A percentile compares a stretch with the other conserved stretches of the same genome.
Conservation (phyloP, 1,140 invertebrate genomes). For the Gryon sp. region DNA sequence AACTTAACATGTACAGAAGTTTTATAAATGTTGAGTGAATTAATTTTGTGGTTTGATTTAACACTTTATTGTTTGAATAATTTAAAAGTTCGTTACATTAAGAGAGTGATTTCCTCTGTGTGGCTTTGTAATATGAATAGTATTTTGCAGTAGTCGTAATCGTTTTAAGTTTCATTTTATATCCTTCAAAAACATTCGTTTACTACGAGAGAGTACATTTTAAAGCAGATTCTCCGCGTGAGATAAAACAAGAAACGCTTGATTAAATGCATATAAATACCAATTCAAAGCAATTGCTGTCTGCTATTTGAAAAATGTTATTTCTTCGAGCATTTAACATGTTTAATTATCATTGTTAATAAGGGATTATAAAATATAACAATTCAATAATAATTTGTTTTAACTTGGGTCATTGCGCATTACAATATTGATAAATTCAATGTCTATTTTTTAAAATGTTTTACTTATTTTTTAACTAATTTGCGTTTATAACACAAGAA, state of each 20-base stretch:
- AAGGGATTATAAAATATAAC: too few relatives aligned
- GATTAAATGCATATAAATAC: conserved; percentile 47
- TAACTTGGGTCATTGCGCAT: too few relatives aligned
- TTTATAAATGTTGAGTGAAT: conserved; percentile 29
- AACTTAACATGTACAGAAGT: conserved; percentile 15
- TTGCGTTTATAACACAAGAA: too few relatives aligned
- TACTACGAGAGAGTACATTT: conserved; percentile 10
- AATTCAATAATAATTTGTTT: too few relatives aligned
- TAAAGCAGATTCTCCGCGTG: conserved; percentile 9
- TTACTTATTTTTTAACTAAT: too few relatives aligned
- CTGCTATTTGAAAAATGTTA: conserved; percentile 5
- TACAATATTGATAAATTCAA: too few relatives aligned
- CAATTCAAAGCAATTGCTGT: conserved; percentile 9
- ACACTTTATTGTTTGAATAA: conserved; percentile 47
- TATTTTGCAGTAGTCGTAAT: conserved; percentile 48
- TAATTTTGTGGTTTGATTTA: conserved; percentile 25
- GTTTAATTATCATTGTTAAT: too few relatives aligned
- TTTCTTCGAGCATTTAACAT: conserved; percentile 2
- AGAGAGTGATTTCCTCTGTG: not conserved
- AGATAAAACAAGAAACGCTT: conserved; percentile 36
- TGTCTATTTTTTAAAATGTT: too few relatives aligned
- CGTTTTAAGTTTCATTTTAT: conserved; percentile 38
- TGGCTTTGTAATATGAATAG: conserved; percentile 1
- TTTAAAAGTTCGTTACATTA: conserved; percentile 38
- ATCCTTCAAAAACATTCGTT: conserved; percentile 41